These are phyloP conservation scores for Lacerta bilineata DNA, from an alignment of 2,797 vertebrate species.

Conservation along the genomic window DNA sequence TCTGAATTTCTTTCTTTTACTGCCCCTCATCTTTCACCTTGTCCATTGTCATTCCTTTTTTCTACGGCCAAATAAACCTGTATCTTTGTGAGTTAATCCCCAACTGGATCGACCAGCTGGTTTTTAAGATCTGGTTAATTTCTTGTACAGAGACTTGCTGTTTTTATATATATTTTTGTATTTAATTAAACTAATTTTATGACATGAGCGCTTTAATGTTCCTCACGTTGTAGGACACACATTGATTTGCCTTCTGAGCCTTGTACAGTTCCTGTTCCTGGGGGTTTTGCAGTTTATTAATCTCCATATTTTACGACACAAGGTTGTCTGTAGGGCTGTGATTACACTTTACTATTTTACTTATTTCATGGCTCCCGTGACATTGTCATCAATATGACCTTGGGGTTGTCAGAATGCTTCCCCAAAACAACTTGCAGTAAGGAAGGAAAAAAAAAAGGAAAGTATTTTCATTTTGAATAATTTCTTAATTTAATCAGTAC, in stretches of 20 bases:
- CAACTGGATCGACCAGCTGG: background rate
- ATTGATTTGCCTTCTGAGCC: slow-evolving; percentile 25
- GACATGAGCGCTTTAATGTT: slow-evolving; percentile 35
- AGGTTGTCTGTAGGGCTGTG: slow-evolving; percentile 25
- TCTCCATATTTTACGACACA: slow-evolving; percentile 35
- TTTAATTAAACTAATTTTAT: slow-evolving; percentile 34
- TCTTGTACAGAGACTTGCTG: background rate
- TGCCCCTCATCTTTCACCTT: background rate
- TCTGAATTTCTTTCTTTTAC: too few relatives aligned
- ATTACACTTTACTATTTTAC: slow-evolving; percentile 44
- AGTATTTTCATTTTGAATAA: slow-evolving; percentile 24
- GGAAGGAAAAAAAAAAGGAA: background rate
- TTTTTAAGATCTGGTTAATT: background rate
- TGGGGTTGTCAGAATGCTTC: slow-evolving; percentile 46
- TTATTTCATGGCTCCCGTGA: slow-evolving; percentile 34
- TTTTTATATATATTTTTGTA: slow-evolving; percentile 34
- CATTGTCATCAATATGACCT: slow-evolving; percentile 43
- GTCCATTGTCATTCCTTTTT: background rate
- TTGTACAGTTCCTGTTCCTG: slow-evolving; percentile 33
- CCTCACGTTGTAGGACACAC: background rate
- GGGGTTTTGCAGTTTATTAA: slow-evolving; percentile 40
- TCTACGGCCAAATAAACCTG: background rate
- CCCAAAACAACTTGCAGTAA: slow-evolving; percentile 27
- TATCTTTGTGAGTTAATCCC: background rate
- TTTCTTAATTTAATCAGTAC: slow-evolving; percentile 44